Evolutionary conservation across 2,888 invertebrate genomes (phyloP).

Genomic region (Ommatoiulus sabulosus): DNA sequence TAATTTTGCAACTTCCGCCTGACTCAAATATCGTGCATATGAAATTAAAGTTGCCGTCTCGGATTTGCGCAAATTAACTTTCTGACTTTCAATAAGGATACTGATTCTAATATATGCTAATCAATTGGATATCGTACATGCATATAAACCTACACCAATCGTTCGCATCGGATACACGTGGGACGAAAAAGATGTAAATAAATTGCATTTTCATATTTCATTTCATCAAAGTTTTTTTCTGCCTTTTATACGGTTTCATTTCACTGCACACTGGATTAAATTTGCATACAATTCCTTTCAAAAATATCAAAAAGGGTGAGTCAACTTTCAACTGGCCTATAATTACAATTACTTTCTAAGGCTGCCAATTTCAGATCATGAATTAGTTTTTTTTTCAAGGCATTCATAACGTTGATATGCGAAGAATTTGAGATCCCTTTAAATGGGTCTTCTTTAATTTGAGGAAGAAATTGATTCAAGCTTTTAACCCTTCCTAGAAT

Average conservation of each 20-base stretch:
- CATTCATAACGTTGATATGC: neutral
- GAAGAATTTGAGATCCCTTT: neutral
- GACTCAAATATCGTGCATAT: neutral
- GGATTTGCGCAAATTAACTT: neutral
- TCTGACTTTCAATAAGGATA: neutral
- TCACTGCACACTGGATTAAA: neutral
- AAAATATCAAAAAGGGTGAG: neutral
- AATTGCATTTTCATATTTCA: constrained; percentile 5
- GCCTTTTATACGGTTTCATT: neutral
- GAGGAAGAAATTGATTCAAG: neutral
- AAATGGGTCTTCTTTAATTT: neutral
- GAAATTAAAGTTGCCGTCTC: neutral
- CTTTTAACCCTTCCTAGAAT: neutral
- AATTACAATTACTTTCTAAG: neutral
- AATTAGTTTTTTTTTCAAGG: neutral
- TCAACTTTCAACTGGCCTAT: neutral
- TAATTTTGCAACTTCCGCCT: too few relatives aligned
- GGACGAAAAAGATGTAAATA: neutral
- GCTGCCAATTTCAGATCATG: neutral
- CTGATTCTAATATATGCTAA: neutral
- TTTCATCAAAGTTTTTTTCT: neutral
- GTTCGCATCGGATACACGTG: neutral
- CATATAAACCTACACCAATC: neutral
- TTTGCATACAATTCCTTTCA: neutral
- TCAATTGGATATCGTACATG: neutral